Evolutionary conservation across 2,888 invertebrate genomes (phyloP), one percentile per base, ranked within the genome.

Genomic region (Leucania comma): DNA sequence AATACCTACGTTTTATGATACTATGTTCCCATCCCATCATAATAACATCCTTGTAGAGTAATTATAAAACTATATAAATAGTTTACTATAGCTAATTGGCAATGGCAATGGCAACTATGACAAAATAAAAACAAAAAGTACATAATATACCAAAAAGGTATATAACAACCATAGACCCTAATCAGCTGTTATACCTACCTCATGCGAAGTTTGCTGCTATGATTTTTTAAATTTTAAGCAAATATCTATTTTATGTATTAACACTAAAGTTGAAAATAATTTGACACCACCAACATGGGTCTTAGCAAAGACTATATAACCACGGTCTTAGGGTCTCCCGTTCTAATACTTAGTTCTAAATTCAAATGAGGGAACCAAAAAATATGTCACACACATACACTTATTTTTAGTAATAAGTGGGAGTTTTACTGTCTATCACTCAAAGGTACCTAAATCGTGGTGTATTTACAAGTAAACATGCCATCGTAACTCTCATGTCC

Each of bases 31-130:
- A 54, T 67, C 60, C 50, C 35, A 46, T 1, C 24, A 22, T 64
- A 80, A 80, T 53, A 81, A 63, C 29, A 61, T 76, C 59, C 35
- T 53, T 50, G 50, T 53, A 57, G 10, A 59, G 65, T 69, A 48
- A 66, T 70, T 66, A 66, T 59, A 17, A 56, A 60, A 22, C 38
- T 51, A 66, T 46, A 26, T 10, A 58, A 1, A 35, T 38, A 38
- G 9, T 58, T 54, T 72, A 71, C 20, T 48, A n/a, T 29, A 29
- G 29, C 24, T 42, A n/a, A 9, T n/a, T 57, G 50, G 35, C 50
- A 8, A 32, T 9, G 9, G 4, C 10, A n/a, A 2, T 12, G n/a
- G 4, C 38, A 48, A 38, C 73, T 35, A 29, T 29, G 10, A 26
- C 3, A 32, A 22, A 48, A 46, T 9, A n/a, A n/a, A n/a, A n/a